A percentile compares a stretch with the other conserved stretches of the same genome.
phyloP scores from a whole-genome alignment of 2,113 vertebrate genomes.

The Speoplatyrhinus poulsoni region DNA sequence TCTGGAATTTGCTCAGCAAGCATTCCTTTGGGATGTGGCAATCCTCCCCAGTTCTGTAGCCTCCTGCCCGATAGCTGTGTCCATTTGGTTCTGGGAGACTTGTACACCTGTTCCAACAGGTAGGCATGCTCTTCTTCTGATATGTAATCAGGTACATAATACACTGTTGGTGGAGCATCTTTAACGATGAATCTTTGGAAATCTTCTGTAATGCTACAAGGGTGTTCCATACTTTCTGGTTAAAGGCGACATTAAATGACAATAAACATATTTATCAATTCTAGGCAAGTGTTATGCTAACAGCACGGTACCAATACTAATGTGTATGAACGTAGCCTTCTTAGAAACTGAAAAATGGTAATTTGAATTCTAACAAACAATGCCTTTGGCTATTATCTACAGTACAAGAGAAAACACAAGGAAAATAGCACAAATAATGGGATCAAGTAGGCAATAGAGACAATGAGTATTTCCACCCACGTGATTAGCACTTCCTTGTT shows the following conservation, averaged over 20 bases:
- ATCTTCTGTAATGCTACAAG: constrained; percentile 56
- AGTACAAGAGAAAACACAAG: too few species aligned
- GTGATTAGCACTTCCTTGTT: not conserved
- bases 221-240: constrained; percentile 62
- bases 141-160: constrained; percentile 88
- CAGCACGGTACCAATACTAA: not conserved
- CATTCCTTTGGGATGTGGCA: constrained; percentile 86
- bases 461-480: not conserved
- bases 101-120: constrained; percentile 84
- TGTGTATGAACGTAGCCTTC: too few species aligned
- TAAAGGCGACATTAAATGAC: constrained; percentile 52
- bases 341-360: too few species aligned
- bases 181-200: constrained; percentile 61
- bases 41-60: constrained; percentile 91
- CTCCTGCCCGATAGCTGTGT: constrained; percentile 85
- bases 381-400: not conserved
- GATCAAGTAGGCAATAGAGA: not conserved
- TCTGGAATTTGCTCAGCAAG: constrained; percentile 82
- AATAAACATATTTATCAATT: too few species aligned
- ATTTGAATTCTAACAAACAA: not conserved
- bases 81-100: constrained; percentile 88
- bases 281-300: not conserved
- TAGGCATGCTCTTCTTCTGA: constrained; percentile 80
- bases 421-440: not conserved
- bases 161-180: constrained; percentile 77